Evolutionary conservation across 2,113 vertebrate genomes (phyloP).

Genomic region (Hippolais icterina): DNA sequence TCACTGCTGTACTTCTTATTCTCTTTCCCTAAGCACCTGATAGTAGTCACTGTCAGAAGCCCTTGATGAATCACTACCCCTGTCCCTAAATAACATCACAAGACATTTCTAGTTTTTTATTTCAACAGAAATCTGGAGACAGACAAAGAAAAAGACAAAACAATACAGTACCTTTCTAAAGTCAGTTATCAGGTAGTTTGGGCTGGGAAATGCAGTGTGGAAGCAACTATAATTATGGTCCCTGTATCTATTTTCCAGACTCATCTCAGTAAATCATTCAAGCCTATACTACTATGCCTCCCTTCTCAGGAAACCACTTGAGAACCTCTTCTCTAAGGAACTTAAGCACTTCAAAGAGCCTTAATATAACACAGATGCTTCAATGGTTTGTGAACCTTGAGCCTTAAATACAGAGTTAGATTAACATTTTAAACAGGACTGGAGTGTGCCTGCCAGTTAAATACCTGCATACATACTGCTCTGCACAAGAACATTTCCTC

Average conservation of each 20-base stretch:
- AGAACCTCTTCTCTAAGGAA: background rate
- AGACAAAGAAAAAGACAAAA: background rate
- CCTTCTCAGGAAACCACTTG: background rate
- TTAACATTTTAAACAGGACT: background rate
- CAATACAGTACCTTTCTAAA: background rate
- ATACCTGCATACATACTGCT: background rate
- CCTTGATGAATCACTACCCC: background rate
- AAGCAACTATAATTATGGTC: background rate
- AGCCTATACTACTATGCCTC: background rate
- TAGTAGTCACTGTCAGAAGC: background rate
- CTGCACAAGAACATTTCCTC: background rate
- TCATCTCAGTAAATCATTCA: background rate
- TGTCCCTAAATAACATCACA: background rate
- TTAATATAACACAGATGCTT: background rate
- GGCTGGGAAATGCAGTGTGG: background rate
- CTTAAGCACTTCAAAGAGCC: background rate
- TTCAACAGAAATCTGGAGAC: background rate
- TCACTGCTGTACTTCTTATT: background rate
- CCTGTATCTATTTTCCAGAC: background rate
- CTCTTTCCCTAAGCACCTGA: background rate
- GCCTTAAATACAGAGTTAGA: background rate
- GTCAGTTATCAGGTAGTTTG: background rate
- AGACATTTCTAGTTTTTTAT: background rate
- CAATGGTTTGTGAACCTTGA: background rate
- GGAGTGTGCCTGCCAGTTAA: background rate